Conservation (phyloP, 1,140 invertebrate species). For the Oncopodura yosiiana region DNA sequence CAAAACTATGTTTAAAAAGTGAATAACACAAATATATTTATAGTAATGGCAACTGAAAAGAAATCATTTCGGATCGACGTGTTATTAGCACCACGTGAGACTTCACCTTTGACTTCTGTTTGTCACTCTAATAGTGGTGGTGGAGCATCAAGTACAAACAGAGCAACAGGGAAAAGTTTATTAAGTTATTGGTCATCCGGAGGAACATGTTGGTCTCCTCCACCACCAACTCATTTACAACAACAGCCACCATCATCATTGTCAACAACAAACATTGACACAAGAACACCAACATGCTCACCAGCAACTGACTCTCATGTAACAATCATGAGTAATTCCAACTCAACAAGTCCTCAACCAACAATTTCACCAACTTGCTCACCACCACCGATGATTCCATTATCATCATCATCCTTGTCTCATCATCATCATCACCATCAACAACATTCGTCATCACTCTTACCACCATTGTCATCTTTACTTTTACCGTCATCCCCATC, state of each 20-base stretch:
- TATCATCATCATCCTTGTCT: background rate
- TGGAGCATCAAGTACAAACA: too few species aligned
- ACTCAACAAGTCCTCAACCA: constrained; percentile 42
- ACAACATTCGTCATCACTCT: background rate
- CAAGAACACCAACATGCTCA: constrained; percentile 8
- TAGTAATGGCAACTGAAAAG: constrained; percentile 18
- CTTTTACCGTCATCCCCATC: too few species aligned
- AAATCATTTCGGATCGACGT: constrained; percentile 35
- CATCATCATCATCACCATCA: constrained; percentile 10
- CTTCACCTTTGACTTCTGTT: constrained; percentile 4
- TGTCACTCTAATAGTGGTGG: too few species aligned
- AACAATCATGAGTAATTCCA: constrained; percentile 39
- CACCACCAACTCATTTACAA: too few species aligned
- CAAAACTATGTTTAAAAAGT: background rate
- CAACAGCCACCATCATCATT: too few species aligned
- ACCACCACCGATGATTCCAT: background rate
- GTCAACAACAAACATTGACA: too few species aligned
- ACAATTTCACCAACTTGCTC: constrained; percentile 2
- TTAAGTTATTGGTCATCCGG: constrained; percentile 11
- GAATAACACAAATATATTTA: background rate
- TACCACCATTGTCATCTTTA: background rate
- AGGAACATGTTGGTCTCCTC: background rate
- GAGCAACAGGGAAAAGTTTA: constrained; percentile 10
- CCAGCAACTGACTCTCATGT: constrained; percentile 31
- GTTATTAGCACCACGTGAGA: constrained; percentile 31